Evolutionary conservation across 1,140 invertebrate species (phyloP).

Genomic region (Panagrolaimus sp.): DNA sequence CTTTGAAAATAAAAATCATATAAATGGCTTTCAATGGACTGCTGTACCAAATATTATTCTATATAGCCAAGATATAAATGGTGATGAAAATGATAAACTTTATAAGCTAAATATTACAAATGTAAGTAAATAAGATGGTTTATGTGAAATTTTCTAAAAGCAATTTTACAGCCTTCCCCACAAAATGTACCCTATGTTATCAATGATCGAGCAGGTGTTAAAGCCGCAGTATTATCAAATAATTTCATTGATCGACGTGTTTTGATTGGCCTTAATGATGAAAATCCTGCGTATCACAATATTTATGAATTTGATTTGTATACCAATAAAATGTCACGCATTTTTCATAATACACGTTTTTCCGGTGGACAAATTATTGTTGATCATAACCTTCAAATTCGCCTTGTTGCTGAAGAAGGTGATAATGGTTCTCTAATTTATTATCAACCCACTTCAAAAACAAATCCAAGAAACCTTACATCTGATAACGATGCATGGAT

Average conservation of each 20-base stretch:
- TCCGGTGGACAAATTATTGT: constrained; percentile 45
- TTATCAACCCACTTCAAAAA: constrained; percentile 41
- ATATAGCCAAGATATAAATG: constrained; percentile 40
- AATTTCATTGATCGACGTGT: constrained; percentile 34
- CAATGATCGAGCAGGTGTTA: constrained; percentile 38
- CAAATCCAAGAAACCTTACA: constrained; percentile 40
- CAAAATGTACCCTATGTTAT: constrained; percentile 38
- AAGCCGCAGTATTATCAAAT: constrained; percentile 42
- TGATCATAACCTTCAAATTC: constrained; percentile 53
- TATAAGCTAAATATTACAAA: constrained; percentile 43
- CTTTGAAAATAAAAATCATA: constrained; percentile 39
- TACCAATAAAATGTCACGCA: constrained; percentile 44
- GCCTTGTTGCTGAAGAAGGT: constrained; percentile 48
- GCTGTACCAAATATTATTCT: constrained; percentile 39
- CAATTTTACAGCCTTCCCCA: constrained; percentile 38
- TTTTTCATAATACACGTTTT: constrained; percentile 40
- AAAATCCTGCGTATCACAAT: constrained; percentile 43
- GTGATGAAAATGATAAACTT: constrained; percentile 41
- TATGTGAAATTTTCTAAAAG: too few relatives aligned
- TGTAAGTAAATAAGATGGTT: constrained; percentile 14
- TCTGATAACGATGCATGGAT: constrained; percentile 50
- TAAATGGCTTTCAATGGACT: constrained; percentile 46
- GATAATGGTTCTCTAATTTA: constrained; percentile 48
- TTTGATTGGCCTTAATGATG: constrained; percentile 43
- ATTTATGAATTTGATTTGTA: constrained; percentile 40